Evolutionary conservation across 2,888 invertebrate genomes (phyloP), one percentile per base, ranked within the genome.

Genomic region (Epinotia brunnichana): DNA sequence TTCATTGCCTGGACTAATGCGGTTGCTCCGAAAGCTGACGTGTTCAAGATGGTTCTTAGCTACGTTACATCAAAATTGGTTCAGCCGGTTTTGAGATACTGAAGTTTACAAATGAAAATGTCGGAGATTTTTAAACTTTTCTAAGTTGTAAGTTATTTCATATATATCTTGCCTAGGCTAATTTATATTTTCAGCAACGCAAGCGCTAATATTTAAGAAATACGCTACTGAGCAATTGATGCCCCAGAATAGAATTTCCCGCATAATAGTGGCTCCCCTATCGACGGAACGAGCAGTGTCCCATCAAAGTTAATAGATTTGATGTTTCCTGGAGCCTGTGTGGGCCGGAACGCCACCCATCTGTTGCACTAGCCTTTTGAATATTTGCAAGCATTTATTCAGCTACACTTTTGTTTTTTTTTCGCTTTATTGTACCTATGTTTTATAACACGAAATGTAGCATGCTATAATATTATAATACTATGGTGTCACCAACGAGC

Each of bases 331-430:
- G 24, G 24, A 24, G n/a, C n/a, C 44, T n/a, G 24, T 15, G 7
- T 21, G 44, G n/a, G 17, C 60, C 24, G 62, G 62, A 19, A 62
- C 17, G 48, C n/a, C 24, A n/a, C 24, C 62, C 62, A 62, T 48
- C 62, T 62, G 62, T 62, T 62, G 62, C 62, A 24, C 39, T 24
- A 44, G 62, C 48, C 24, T 48, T 29, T 48, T 62, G 24, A 62
- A 3, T 48, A 48, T 44, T 44, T 15, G 15, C 44, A n/a, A 44
- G 44, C 44, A 15, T 44, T 44, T 15, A 44, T 44, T 44, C 44
- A 4, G 3, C 1, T 44, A 4, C 4, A 15, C 3, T 15, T 44
- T 4, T 44, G 5, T 44, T 15, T 15, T 15, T 0, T 3, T n/a
- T 44, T 15, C 13, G 0, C 0, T 15, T 44, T 4, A 15, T 44